Conservation (phyloP, 2,113 vertebrate genomes). For the Crotalus tigris region DNA sequence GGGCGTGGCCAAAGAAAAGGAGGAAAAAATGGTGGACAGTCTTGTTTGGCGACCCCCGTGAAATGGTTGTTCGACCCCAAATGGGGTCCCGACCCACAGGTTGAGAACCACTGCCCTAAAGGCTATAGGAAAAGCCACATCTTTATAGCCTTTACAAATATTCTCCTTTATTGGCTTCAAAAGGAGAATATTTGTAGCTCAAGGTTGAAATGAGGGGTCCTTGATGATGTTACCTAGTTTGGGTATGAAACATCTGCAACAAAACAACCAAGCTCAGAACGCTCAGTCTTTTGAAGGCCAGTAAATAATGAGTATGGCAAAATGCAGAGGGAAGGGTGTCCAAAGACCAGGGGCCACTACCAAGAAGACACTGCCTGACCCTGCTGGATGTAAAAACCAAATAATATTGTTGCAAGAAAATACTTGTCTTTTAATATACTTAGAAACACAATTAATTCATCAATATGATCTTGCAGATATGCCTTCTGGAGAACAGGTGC, state of each 20-base stretch:
- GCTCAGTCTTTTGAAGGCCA: neutral
- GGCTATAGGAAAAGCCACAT: neutral
- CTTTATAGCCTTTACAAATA: neutral
- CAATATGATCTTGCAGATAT: neutral
- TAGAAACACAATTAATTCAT: neutral
- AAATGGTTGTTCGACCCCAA: no score
- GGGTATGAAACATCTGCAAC: neutral
- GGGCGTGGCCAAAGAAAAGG: no score
- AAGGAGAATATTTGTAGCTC: neutral
- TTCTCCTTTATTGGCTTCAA: no score
- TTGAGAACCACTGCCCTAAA: no score
- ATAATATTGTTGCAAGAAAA: neutral
- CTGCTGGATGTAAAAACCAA: neutral
- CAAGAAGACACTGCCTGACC: neutral
- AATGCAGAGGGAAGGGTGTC: neutral
- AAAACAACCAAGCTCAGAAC: neutral
- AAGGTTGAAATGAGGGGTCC: neutral
- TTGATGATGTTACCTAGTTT: neutral
- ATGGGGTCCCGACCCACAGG: no score
- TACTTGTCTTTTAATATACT: neutral
- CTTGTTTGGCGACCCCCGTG: no score
- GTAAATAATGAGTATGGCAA: neutral
- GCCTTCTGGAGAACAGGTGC: neutral
- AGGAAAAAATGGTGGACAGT: no score
- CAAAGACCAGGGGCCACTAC: neutral